Percentiles rank a stretch among this genome's conserved stretches.
Evolutionary conservation across 1,140 invertebrate genomes (phyloP).

Genomic region (Neotoxoptera formosana): DNA sequence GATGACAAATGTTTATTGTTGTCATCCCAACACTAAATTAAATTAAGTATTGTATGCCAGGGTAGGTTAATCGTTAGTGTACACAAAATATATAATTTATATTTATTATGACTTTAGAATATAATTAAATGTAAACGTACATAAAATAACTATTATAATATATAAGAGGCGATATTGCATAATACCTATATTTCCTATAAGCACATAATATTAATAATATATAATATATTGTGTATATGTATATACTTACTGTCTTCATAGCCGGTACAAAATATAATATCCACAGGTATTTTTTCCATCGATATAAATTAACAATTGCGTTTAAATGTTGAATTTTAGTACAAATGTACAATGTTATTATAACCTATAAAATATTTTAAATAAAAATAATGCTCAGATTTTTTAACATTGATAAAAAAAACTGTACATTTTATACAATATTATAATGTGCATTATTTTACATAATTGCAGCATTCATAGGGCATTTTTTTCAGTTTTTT

Average conservation of each 20-base stretch:
- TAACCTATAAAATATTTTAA: neutral
- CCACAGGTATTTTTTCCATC: too few species aligned
- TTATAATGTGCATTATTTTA: too few species aligned
- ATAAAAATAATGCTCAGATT: neutral
- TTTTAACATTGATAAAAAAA: neutral
- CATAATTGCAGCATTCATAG: neutral
- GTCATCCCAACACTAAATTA: neutral
- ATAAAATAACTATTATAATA: neutral
- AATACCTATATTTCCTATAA: too few species aligned
- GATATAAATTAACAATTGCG: neutral
- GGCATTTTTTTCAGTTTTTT: neutral
- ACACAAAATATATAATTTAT: neutral
- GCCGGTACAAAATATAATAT: too few species aligned
- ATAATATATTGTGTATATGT: too few species aligned
- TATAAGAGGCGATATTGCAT: too few species aligned
- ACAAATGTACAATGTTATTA: too few species aligned
- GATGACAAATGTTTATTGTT: conserved; percentile 1
- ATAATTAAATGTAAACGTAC: neutral
- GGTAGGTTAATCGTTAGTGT: neutral
- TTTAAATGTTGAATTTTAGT: neutral
- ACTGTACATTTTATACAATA: too few species aligned
- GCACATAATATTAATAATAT: too few species aligned
- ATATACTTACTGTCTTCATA: too few species aligned
- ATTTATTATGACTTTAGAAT: neutral
- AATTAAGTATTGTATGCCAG: neutral